Evolutionary conservation across 2,113 vertebrate genomes (phyloP).

Genomic region (Puntigrus tetrazona): DNA sequence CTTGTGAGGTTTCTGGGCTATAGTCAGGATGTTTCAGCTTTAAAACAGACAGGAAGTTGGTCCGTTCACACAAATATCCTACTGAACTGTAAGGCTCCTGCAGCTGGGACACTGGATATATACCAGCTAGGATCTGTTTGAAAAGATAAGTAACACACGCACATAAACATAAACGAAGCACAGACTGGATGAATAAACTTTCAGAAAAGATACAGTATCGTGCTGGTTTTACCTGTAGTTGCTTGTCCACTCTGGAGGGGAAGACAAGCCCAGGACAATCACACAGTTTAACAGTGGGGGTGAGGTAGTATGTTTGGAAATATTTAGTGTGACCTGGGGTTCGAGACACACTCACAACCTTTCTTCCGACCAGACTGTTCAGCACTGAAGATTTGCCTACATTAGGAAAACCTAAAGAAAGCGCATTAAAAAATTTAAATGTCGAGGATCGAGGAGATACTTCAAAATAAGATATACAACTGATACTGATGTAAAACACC

Average conservation of each 20-base stretch:
- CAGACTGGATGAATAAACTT: not conserved
- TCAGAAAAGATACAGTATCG: not conserved
- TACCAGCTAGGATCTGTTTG: slow-evolving; percentile 83
- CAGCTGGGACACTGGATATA: slow-evolving; percentile 90
- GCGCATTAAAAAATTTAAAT: not conserved
- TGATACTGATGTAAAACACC: not conserved
- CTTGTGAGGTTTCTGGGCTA: slow-evolving; percentile 38
- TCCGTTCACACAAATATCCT: slow-evolving; percentile 85
- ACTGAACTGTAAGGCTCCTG: slow-evolving; percentile 90
- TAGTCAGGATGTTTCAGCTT: slow-evolving; percentile 80
- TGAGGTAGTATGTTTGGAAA: slow-evolving; percentile 95
- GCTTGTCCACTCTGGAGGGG: slow-evolving; percentile 82
- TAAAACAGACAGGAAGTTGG: slow-evolving; percentile 76
- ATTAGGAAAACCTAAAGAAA: slow-evolving; percentile 82
- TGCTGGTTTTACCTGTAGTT: slow-evolving; percentile 78
- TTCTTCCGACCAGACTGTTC: slow-evolving; percentile 86
- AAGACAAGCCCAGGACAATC: slow-evolving; percentile 92
- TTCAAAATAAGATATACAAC: not conserved
- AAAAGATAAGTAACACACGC: not conserved
- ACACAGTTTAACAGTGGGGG: slow-evolving; percentile 86
- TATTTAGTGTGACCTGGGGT: slow-evolving; percentile 94
- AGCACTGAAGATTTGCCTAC: slow-evolving; percentile 92
- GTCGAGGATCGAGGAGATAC: not conserved
- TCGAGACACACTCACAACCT: slow-evolving; percentile 91
- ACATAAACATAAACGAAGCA: not conserved